phyloP scores from a whole-genome alignment of 2,888 invertebrate species.

The Cheilosia pagana region DNA sequence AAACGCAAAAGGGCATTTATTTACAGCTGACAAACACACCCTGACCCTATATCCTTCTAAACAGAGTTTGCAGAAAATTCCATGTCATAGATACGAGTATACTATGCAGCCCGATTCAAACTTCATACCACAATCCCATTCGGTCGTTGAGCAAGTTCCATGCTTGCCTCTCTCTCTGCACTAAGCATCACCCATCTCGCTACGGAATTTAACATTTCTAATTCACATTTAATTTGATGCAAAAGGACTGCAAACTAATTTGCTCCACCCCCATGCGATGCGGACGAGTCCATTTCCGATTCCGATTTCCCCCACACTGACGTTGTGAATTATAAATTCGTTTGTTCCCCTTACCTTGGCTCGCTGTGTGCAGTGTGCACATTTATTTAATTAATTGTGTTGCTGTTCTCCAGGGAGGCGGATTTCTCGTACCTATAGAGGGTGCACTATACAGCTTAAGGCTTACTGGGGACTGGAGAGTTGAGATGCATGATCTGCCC shows the following conservation, averaged over 20 bases:
- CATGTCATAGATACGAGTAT: background rate
- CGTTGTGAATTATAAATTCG: constrained; percentile 46
- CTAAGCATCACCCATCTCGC: constrained; percentile 1
- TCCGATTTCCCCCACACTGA: background rate
- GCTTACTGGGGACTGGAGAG: background rate
- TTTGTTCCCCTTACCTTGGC: constrained; percentile 41
- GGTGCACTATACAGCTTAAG: constrained; percentile 12
- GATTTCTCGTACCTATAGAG: background rate
- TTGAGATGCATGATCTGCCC: background rate
- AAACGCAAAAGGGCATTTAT: constrained; percentile 1
- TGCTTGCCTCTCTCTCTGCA: background rate
- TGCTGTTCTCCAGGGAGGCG: constrained; percentile 5
- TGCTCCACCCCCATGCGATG: background rate
- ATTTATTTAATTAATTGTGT: constrained; percentile 66
- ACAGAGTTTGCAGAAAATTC: background rate
- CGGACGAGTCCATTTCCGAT: constrained; percentile 25
- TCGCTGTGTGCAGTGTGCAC: constrained; percentile 49
- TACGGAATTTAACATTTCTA: constrained; percentile 31
- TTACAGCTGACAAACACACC: constrained; percentile 3
- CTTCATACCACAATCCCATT: constrained; percentile 9
- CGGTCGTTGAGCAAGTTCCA: constrained; percentile 8
- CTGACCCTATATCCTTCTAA: background rate
- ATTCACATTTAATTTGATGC: constrained; percentile 60
- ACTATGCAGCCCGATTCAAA: constrained; percentile 14
- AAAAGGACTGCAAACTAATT: constrained; percentile 47